Base-by-base conservation (phyloP, 2,888 invertebrate genomes). In the Leucophora obtusa region DNA sequence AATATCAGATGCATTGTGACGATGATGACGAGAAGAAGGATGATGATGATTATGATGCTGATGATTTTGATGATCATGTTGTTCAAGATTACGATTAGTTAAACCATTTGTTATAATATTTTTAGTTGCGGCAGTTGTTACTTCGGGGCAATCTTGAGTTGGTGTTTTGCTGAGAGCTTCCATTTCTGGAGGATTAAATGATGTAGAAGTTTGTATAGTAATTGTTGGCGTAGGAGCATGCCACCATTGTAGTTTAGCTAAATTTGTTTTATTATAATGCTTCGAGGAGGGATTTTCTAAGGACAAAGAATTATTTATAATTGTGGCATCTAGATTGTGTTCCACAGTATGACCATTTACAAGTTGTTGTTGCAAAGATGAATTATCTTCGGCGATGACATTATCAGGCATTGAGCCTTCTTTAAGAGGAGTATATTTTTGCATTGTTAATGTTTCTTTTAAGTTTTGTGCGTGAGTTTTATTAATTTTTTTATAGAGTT, bases 181-280 rank as follows among this genome's bases (percentile, higher is more conserved):
- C n/a, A 33, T 43, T 54, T 60, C 65, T 18, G 14, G 24, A 8
- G 38, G 54, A 50, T 75, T 56, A 38, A 62, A 18, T 35, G 54
- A 38, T 60, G 65, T 1, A 7, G 24, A 60, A 28, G 35, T 65
- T 28, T 80, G 59, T 14, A 78, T 17, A 14, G 74, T 83, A 8
- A 81, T 50, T 7, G 59, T 71, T 2, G 82, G 78, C 54, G 83
- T 75, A 3, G 86, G 84, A 3, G 87, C 84, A 75, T 88, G 83
- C 87, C 88, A 87, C 87, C 87, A 87, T 62, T 86, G 85, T 4
- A 88, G 81, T 82, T 87, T 87, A 1, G 87, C 82, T 4, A 83
- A 54, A 77, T 86, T 88, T 15, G 83, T 87, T 75, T 87, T 88
- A 11, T 85, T 86, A 51, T 85, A 86, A 17, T 77, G 73, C 65